Evolutionary conservation across 2,888 invertebrate species (phyloP), one percentile per base, ranked within the genome.

Genomic region (Cataglyphis altisquamis): DNA sequence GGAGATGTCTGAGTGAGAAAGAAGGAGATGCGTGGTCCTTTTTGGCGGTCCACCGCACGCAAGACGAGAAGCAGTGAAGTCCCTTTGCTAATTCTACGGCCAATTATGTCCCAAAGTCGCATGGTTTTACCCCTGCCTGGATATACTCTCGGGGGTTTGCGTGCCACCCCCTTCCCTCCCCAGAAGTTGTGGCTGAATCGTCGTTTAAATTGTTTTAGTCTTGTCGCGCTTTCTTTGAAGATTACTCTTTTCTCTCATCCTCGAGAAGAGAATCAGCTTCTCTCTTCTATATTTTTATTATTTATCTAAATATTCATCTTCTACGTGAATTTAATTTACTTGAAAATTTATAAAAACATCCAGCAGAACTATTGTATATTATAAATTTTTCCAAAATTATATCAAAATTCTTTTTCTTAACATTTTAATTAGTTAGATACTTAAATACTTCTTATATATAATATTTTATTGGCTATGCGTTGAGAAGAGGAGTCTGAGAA

Each of bases 61-160:
- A 90, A 91, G 91, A 90, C 87, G 86, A 83, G 85, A 87, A 89
- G 83, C 87, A 70, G 86, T 77, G 86, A 87, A 88, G 86, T 88
- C 93, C 92, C 90, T 91, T 91, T 90, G 91, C 91, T 93, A 93
- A 93, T 93, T 93, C 92, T 88, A 92, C 90, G 90, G 90, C 91
- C 93, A 93, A 93, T 93, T 92, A 92, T 91, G 91, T 91, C 86
- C 88, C 87, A 75, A 84, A 88, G 86, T 90, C 88, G 85, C 90
- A 86, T 86, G 87, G 88, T 86, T 88, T 90, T 86, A 84, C 88
- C 85, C 78, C 84, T 73, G 75, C 41, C 77, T 72, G 85, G 86
- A 86, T 85, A 82, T 84, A 73, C 77, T 84, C 87, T 82, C 82
- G 73, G 32, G 84, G 86, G 83, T 83, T 83, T 86, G 80, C 73